Base-by-base conservation (phyloP, 30 jellyfish, hydroid and myxozoan species). In the Rhopilema esculentum region DNA sequence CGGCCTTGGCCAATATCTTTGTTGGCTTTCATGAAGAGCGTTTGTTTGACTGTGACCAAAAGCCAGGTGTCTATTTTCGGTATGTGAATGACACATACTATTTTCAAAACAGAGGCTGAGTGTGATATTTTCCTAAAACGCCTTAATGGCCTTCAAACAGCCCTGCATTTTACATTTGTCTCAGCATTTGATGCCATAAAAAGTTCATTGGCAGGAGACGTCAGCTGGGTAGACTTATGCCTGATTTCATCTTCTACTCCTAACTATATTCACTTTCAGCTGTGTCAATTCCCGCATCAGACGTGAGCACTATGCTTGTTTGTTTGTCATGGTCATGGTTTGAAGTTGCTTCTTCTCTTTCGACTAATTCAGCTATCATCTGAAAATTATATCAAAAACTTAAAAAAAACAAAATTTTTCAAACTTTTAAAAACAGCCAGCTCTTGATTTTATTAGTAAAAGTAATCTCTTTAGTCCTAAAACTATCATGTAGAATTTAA, bases 141-240 rank as follows among this genome's bases (percentile, higher is more conserved):
- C n/a, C n/a, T n/a, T n/a, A n/a, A n/a, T 40, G 57, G 9, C 57
- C 57, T 40, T 40, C 6, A 40, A 40, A 40, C 12, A 2, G 9
- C 57, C 6, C 12, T 2, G 9, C 57, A 40, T 40, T 40, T 6
- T 6, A 40, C 22, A 27, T 66, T 27, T 66, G 77, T 66, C 77
- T 31, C 29, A 66, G 77, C 77, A 66, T 28, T 22, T 16, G 50
- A 66, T 23, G 77, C 77, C 29, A 17, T 28, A 66, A 23, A 66
- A 28, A 66, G 33, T 66, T 66, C 52, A 66, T 66, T 4, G 77
- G 77, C 77, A 66, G n/a, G 2, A 23, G 77, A 66, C 33, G 77
- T 66, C 77, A 66, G 49, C n/a, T 66, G 77, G 4, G 77, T 66
- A 6, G 77, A 8, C 77, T 66, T 28, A 66, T 66, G 49, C 33